These are phyloP conservation scores for Cairina moschata DNA, from an alignment of 2,113 vertebrate species.

Conservation along the genomic window DNA sequence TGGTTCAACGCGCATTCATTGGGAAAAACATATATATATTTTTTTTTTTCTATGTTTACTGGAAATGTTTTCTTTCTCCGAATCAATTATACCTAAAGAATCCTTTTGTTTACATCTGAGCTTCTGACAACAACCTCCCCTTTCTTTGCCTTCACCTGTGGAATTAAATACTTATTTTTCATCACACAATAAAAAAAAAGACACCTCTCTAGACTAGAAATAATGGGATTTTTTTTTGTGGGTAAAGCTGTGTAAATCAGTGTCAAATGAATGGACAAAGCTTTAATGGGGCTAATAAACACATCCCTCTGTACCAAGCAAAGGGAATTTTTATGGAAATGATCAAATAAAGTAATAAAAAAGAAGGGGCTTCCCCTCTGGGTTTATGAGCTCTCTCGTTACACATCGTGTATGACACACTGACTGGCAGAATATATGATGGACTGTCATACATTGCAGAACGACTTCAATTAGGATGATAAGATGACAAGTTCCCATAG, in stretches of 20 bases:
- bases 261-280: slow-evolving; percentile 67
- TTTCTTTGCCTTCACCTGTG: slow-evolving; percentile 28
- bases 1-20: slow-evolving; percentile 21
- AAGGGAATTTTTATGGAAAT: slow-evolving; percentile 63
- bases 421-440: slow-evolving; percentile 71
- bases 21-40: slow-evolving; percentile 31
- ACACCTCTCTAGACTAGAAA: slow-evolving; percentile 31
- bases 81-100: slow-evolving; percentile 52
- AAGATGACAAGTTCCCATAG: slow-evolving; percentile 67
- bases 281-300: slow-evolving; percentile 71
- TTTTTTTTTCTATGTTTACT: slow-evolving; percentile 51
- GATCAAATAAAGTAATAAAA: slow-evolving; percentile 71
- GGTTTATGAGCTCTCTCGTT: slow-evolving; percentile 74
- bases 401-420: slow-evolving; percentile 69
- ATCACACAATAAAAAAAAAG: neutral
- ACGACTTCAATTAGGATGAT: slow-evolving; percentile 76
- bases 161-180: slow-evolving; percentile 36
- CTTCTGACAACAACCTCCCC: slow-evolving; percentile 1
- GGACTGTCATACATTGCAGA: slow-evolving; percentile 73
- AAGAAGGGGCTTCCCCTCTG: slow-evolving; percentile 66
- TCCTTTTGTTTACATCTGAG: slow-evolving; percentile 42
- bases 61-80: slow-evolving; percentile 33
- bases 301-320: slow-evolving; percentile 30
- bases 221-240: slow-evolving; percentile 57
- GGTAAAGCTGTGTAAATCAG: slow-evolving; percentile 63